Base-by-base conservation (phyloP, 2,113 vertebrate genomes). In the Zosterops borbonicus region DNA sequence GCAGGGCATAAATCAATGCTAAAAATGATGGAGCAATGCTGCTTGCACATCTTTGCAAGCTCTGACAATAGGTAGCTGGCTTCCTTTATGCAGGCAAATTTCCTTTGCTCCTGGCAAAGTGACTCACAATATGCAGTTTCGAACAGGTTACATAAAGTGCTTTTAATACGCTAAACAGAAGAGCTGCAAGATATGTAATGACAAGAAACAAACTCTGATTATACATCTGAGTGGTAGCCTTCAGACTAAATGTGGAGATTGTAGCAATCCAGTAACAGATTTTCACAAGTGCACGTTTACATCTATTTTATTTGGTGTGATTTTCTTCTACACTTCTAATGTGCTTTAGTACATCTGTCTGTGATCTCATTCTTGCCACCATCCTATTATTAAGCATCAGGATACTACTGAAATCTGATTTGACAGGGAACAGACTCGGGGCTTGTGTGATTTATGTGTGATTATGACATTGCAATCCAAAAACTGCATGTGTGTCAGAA, bases 61-160 rank as follows among this genome's bases (percentile, higher is more conserved):
- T 39, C 59, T 64, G 81, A 69, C 42, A 84, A 47, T 9, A 78
- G 6, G 11, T 42, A 47, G 18, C 5, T 59, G 15, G 13, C 27
- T 81, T 95, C 20, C 65, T 78, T 82, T 52, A 83, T 25, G 18
- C 33, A 50, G 7, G n/a, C 19, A 50, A 74, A 86, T 59, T 89
- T 33, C 42, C 41, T 33, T 69, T 83, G 76, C 68, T 83, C 23
- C 64, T 22, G 59, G 80, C 47, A 81, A 77, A 83, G 16, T 60
- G 60, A 87, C 31, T 81, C 55, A 56, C 0, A 1, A 78, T 9
- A 64, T 0, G 1, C 28, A 24, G 9, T 74, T 82, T 68, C 59
- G n/a, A 76, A 56, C 6, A 65, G 16, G 47, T 84, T 87, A 67
- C 5, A 0, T 55, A 64, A 92, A 76, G 41, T 9, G 6, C 12